Conservation (phyloP, 1,140 invertebrate species). For the Brachionus angularis region DNA sequence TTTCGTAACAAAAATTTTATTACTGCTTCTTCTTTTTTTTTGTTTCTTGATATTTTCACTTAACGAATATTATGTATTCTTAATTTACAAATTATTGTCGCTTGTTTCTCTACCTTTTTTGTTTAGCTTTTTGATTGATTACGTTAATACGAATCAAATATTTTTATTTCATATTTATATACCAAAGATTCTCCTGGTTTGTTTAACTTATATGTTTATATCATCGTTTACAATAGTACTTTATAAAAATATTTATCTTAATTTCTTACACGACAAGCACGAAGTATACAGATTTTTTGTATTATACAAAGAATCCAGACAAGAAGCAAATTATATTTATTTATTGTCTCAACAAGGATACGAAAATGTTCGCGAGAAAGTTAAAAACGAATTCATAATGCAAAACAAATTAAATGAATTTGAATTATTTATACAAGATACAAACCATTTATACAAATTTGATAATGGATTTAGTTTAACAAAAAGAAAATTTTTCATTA, state of each 20-base stretch:
- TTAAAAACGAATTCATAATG: not conserved
- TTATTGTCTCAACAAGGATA: constrained; percentile 13
- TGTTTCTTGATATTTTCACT: not conserved
- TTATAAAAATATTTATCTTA: constrained; percentile 21
- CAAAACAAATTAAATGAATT: not conserved
- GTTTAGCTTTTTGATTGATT: constrained; percentile 5
- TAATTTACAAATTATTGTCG: constrained; percentile 7
- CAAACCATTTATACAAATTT: not conserved
- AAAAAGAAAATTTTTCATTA: not conserved
- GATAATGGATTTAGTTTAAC: not conserved
- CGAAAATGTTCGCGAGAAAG: not conserved
- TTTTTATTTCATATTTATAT: not conserved
- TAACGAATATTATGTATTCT: not conserved
- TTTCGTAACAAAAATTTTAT: constrained; percentile 19
- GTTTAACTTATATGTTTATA: not conserved
- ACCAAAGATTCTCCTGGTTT: not conserved
- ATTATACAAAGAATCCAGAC: not conserved
- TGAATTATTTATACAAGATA: not conserved
- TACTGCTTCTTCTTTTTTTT: not conserved
- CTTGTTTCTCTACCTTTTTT: constrained; percentile 25
- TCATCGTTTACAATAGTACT: not conserved
- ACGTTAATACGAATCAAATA: not conserved
- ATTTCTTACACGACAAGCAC: constrained; percentile 13
- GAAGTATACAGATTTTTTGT: constrained; percentile 1
- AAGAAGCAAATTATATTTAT: constrained; percentile 20